Evolutionary conservation across 2,797 vertebrate genomes (phyloP).

Genomic region (Todus mexicanus): DNA sequence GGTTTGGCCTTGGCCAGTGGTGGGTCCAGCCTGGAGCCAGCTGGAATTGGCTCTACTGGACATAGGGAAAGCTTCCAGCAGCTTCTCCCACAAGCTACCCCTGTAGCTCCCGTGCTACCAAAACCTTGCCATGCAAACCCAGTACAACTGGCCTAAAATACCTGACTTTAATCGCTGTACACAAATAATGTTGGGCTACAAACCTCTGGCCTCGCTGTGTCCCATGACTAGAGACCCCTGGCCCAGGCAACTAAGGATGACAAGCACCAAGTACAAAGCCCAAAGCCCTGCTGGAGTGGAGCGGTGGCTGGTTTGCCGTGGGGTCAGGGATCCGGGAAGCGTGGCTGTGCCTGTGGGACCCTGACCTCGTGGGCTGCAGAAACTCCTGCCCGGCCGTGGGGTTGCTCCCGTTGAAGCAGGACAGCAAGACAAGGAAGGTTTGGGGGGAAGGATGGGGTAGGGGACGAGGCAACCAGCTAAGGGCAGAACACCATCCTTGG

Average conservation of each 20-base stretch:
- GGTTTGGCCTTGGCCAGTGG: neutral
- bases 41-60: neutral
- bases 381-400: neutral
- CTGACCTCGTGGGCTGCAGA: neutral
- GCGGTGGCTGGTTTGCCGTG: neutral
- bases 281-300: neutral
- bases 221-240: neutral
- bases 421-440: neutral
- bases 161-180: neutral
- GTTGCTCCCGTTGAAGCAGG: neutral
- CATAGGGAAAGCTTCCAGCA: neutral
- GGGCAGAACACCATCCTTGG: fast-evolving
- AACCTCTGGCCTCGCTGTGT: neutral
- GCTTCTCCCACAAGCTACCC: neutral
- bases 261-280: neutral
- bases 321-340: fast-evolving
- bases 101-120: neutral
- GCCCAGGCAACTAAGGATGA: fast-evolving
- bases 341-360: neutral
- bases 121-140: neutral
- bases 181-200: neutral
- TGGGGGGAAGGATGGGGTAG: neutral
- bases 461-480: neutral
- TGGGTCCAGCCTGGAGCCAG: neutral
- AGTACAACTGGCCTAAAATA: neutral